These are phyloP conservation scores for Saccopteryx leptura DNA, from an alignment of 2,113 vertebrate species.

Conservation along the genomic window DNA sequence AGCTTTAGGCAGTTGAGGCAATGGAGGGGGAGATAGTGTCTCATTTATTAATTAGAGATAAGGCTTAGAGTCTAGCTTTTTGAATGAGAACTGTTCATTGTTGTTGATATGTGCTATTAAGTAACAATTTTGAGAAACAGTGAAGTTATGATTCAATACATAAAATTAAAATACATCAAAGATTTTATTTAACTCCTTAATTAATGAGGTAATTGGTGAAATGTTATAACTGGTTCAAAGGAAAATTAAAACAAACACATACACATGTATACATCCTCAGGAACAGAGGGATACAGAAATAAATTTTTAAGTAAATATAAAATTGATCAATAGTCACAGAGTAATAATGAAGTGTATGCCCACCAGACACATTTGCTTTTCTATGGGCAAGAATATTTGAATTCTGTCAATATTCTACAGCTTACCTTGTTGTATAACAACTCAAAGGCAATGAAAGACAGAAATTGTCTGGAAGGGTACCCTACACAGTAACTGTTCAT, in stretches of 20 bases:
- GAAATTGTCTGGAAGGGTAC: fast-evolving
- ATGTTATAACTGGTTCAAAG: neutral
- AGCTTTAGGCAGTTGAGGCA: neutral
- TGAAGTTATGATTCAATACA: neutral
- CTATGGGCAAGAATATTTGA: fast-evolving
- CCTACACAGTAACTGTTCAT: neutral
- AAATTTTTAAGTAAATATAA: neutral
- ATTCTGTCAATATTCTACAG: fast-evolving
- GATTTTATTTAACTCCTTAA: neutral
- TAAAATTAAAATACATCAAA: neutral
- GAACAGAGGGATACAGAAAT: neutral
- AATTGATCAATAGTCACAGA: neutral
- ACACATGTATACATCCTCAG: fast-evolving
- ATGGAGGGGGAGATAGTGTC: fast-evolving
- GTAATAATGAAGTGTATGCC: fast-evolving
- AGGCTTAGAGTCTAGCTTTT: neutral
- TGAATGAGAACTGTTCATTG: neutral
- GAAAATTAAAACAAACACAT: neutral
- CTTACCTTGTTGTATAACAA: fast-evolving
- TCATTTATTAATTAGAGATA: neutral
- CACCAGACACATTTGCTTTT: neutral
- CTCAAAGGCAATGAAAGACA: neutral
- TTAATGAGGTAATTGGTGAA: neutral
- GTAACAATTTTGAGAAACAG: neutral
- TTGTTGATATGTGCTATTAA: neutral